Percentiles rank a stretch among this genome's conserved stretches.
Conservation (phyloP, 2,113 vertebrate genomes). For the Tetrax tetrax region DNA sequence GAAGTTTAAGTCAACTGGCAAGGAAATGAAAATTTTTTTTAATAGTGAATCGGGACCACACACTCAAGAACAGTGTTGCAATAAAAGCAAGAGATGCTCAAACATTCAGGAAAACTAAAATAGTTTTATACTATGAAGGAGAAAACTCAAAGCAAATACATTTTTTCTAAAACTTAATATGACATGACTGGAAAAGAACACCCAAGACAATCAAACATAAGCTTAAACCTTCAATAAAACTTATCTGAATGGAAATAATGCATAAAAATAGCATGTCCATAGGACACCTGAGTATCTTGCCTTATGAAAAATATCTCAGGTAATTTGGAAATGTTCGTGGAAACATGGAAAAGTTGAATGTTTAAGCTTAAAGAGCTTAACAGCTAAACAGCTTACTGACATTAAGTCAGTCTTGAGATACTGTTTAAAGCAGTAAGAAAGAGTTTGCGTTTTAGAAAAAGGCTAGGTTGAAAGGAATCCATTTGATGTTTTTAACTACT, state of each 20-base stretch:
- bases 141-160: background rate
- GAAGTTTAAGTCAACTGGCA: background rate
- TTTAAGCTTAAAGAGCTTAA: background rate
- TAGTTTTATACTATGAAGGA: background rate
- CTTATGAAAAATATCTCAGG: background rate
- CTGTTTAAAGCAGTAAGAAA: background rate
- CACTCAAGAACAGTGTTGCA: background rate
- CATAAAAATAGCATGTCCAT: background rate
- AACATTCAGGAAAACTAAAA: background rate
- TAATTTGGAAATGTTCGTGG: background rate
- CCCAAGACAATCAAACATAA: background rate
- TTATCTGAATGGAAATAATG: background rate
- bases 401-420: background rate
- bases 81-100: background rate
- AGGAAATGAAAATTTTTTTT: background rate
- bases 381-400: too few species aligned
- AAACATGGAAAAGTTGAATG: background rate
- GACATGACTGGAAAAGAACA: background rate
- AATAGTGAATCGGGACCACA: background rate
- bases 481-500: background rate
- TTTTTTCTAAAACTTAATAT: background rate
- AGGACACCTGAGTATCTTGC: background rate
- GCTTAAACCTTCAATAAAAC: background rate
- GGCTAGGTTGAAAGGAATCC: background rate
- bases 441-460: background rate